Evolutionary conservation across 2,888 invertebrate genomes (phyloP).

Genomic region (Agrochola macilenta): DNA sequence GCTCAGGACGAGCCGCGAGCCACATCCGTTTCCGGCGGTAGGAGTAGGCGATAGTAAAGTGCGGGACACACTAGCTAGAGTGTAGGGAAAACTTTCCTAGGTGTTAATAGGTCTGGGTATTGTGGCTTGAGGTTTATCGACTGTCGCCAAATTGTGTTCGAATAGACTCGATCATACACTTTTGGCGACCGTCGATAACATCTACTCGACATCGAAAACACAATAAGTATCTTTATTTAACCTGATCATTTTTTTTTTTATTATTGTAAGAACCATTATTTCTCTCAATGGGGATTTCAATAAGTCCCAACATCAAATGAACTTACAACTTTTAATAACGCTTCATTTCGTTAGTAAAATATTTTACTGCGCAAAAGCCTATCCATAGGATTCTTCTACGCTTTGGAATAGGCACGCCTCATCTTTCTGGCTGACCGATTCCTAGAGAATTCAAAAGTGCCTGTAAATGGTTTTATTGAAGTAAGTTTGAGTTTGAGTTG

Average conservation of each 20-base stretch:
- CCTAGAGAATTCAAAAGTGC: background rate
- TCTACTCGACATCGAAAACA: background rate
- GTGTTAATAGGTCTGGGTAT: slow-evolving; percentile 26
- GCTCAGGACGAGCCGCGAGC: slow-evolving; percentile 74
- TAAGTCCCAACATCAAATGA: background rate
- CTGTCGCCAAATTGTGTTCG: slow-evolving; percentile 5
- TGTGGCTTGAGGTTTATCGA: slow-evolving; percentile 41
- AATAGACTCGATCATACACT: no score
- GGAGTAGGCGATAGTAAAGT: slow-evolving; percentile 62
- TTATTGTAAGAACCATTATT: background rate
- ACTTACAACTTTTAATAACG: background rate
- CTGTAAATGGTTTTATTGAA: background rate
- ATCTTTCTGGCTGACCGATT: background rate
- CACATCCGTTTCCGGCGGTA: slow-evolving; percentile 75
- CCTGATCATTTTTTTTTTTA: background rate
- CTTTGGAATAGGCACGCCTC: background rate
- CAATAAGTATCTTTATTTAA: background rate
- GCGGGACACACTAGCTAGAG: slow-evolving; percentile 40
- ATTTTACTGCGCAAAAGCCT: background rate
- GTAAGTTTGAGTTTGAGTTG: background rate
- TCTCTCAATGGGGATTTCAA: background rate
- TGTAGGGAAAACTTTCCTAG: slow-evolving; percentile 28
- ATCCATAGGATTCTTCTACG: no score
- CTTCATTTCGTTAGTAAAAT: background rate
- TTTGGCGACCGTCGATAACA: no score